A percentile compares a stretch with the other conserved stretches of the same genome.
These are phyloP conservation scores for Furcula furcula DNA, from an alignment of 2,888 invertebrate genomes.

Conservation along the genomic window DNA sequence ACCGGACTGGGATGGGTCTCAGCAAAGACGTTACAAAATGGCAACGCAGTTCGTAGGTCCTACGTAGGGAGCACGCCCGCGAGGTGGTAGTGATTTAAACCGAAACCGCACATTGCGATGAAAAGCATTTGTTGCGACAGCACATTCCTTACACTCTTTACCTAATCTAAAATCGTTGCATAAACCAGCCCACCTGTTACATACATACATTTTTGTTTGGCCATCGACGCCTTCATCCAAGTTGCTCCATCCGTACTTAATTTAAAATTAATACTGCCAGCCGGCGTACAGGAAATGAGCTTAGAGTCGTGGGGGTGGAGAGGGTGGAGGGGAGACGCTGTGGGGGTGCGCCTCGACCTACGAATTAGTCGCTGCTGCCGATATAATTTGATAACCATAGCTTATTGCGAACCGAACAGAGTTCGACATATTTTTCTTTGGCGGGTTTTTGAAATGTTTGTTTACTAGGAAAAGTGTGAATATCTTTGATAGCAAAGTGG, in stretches of 20 bases:
- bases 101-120: too few relatives aligned
- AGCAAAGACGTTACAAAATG: too few relatives aligned
- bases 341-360: constrained; percentile 31
- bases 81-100: too few relatives aligned
- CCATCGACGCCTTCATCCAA: constrained; percentile 15
- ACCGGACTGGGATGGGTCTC: too few relatives aligned
- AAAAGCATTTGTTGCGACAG: too few relatives aligned
- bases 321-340: constrained; percentile 28
- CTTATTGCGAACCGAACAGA: constrained; percentile 23
- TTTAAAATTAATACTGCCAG: constrained; percentile 88
- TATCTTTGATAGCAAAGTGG: too few relatives aligned
- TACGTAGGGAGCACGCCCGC: too few relatives aligned
- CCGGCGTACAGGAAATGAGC: constrained; percentile 86
- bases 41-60: too few relatives aligned
- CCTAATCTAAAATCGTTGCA: too few relatives aligned
- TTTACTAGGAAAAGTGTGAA: neutral
- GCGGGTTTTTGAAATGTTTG: neutral
- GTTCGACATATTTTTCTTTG: neutral
- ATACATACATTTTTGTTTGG: constrained; percentile 37
- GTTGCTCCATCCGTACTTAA: constrained; percentile 57
- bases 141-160: too few relatives aligned
- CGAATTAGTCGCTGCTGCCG: constrained; percentile 59
- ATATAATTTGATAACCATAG: constrained; percentile 51
- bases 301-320: constrained; percentile 73
- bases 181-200: constrained; percentile 6